These are phyloP conservation scores for Phrixothrix hirtus DNA, from an alignment of 2,888 invertebrate genomes.

Conservation along the genomic window DNA sequence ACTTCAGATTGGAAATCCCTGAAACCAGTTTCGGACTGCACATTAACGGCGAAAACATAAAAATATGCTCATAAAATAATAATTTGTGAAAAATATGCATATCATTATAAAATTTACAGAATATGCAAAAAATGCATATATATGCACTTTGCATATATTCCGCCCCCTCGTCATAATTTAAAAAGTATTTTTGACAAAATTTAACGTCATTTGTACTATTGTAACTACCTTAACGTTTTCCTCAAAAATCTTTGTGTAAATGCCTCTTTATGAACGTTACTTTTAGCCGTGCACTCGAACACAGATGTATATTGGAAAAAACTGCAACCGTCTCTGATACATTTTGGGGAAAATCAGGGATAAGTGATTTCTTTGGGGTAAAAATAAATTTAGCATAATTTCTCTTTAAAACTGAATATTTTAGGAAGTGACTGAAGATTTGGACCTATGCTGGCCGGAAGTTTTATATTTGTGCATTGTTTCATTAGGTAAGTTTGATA, in stretches of 20 bases:
- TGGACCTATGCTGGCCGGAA: slow-evolving; percentile 63
- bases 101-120: too few species aligned
- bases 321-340: slow-evolving; percentile 52
- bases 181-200: too few species aligned
- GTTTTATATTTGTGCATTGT: slow-evolving; percentile 63
- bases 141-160: too few species aligned
- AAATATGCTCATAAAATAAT: too few species aligned
- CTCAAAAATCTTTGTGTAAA: too few species aligned
- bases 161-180: background rate
- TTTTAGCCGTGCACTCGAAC: slow-evolving; percentile 58
- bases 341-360: slow-evolving; percentile 57
- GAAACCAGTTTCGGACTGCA: too few species aligned
- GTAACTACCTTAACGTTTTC: background rate
- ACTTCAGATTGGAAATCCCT: too few species aligned
- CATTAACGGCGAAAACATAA: too few species aligned
- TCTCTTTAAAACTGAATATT: slow-evolving; percentile 1
- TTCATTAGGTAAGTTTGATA: slow-evolving; percentile 59
- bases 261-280: slow-evolving; percentile 1
- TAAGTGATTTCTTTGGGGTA: slow-evolving; percentile 59
- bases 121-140: too few species aligned
- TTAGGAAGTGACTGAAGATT: slow-evolving; percentile 65
- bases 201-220: background rate
- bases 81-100: too few species aligned
- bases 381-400: background rate
- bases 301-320: slow-evolving; percentile 60